Percentiles rank a stretch among this genome's conserved stretches.
These are phyloP conservation scores for Actinia equina DNA, from an alignment of 64 coral and sea anemone genomes.

Conservation along the genomic window DNA sequence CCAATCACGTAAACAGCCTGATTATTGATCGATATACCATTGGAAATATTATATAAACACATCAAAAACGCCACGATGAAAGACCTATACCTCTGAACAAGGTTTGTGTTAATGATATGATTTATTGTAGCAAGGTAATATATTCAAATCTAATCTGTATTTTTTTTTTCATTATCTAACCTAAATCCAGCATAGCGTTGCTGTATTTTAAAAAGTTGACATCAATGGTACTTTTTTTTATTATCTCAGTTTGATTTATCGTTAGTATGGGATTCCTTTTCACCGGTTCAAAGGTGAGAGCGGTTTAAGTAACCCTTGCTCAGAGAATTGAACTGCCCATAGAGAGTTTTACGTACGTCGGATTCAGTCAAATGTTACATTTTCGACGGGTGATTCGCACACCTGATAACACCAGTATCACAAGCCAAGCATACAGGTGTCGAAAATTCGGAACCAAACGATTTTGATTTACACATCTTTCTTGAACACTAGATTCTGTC, in stretches of 20 bases:
- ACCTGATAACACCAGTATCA: background rate
- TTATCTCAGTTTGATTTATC: too few species aligned
- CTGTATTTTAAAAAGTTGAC: too few species aligned
- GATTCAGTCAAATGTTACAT: background rate
- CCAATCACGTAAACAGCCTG: background rate
- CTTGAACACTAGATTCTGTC: too few species aligned
- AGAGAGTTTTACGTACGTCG: background rate
- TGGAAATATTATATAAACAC: background rate
- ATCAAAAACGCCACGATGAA: background rate
- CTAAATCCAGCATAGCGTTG: too few species aligned
- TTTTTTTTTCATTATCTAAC: too few species aligned
- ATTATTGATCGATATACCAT: background rate
- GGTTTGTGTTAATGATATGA: background rate
- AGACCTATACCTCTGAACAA: background rate
- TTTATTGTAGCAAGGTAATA: too few species aligned
- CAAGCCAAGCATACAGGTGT: too few species aligned
- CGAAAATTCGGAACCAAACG: too few species aligned
- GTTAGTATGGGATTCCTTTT: background rate
- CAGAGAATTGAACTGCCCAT: background rate
- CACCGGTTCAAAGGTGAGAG: too few species aligned
- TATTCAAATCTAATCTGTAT: too few species aligned
- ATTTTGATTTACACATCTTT: too few species aligned
- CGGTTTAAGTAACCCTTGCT: background rate
- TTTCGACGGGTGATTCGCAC: background rate
- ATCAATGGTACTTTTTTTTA: too few species aligned